A percentile compares a stretch with the other conserved stretches of the same genome.
These are phyloP conservation scores for Nycticebus coucang DNA, from an alignment of 2,113 vertebrate genomes.

Conservation along the genomic window DNA sequence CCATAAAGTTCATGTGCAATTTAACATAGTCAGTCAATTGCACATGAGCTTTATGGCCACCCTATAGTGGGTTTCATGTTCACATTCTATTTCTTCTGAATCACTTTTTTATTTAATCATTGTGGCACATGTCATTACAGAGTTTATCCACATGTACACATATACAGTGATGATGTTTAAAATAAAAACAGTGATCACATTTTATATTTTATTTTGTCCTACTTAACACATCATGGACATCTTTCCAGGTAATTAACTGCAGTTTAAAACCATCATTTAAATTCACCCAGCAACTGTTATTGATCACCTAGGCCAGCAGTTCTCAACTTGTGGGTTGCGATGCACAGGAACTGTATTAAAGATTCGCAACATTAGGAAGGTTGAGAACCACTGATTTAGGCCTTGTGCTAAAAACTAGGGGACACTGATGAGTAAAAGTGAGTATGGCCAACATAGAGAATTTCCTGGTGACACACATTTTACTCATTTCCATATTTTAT, in stretches of 20 bases:
- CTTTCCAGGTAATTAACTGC: background rate
- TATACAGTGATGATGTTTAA: background rate
- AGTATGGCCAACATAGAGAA: background rate
- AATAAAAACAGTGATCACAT: background rate
- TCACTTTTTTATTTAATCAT: background rate
- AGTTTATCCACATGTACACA: background rate
- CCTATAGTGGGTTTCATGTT: background rate
- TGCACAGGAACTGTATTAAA: no score
- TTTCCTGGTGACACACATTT: background rate
- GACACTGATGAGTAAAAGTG: background rate
- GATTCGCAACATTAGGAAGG: no score
- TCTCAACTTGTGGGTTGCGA: no score
- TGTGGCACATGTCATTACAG: background rate
- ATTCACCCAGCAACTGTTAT: background rate
- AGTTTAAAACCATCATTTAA: background rate
- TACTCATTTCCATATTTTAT: background rate
- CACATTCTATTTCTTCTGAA: background rate
- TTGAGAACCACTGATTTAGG: background rate
- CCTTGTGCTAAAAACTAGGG: background rate
- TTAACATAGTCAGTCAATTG: no score
- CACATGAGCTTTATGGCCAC: no score
- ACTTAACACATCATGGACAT: background rate
- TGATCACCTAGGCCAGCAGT: background rate
- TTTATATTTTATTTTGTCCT: background rate
- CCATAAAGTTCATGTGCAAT: no score